These are phyloP conservation scores for Pyrochroa serraticornis DNA, from an alignment of 2,888 invertebrate species.

Conservation along the genomic window DNA sequence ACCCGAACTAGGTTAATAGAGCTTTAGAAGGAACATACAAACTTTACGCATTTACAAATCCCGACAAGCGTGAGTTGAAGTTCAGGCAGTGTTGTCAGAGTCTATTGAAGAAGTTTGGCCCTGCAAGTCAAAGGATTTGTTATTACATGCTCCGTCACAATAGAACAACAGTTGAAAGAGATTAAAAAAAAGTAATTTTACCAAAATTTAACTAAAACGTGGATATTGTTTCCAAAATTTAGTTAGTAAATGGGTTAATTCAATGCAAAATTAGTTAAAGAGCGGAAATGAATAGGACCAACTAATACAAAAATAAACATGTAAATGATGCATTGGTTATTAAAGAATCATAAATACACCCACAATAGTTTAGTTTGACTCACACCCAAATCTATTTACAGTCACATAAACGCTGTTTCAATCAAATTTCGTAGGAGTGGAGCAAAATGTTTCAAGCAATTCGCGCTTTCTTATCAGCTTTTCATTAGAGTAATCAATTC, in stretches of 20 bases:
- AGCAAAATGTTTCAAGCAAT: too few relatives aligned
- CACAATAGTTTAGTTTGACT: constrained; percentile 18
- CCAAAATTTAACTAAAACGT: too few relatives aligned
- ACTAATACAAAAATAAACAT: constrained; percentile 10
- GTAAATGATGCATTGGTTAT: constrained; percentile 15
- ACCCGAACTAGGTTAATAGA: constrained; percentile 22
- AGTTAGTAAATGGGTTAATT: constrained; percentile 3
- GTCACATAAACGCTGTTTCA: constrained; percentile 19
- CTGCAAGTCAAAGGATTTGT: constrained; percentile 40
- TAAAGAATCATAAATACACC: constrained; percentile 24
- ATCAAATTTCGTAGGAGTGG: constrained; percentile 11
- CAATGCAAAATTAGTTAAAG: background rate
- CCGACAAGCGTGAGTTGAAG: constrained; percentile 31
- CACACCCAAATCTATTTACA: constrained; percentile 25
- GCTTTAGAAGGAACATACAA: constrained; percentile 7
- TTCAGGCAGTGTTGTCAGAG: constrained; percentile 39
- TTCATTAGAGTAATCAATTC: too few relatives aligned
- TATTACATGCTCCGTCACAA: constrained; percentile 20
- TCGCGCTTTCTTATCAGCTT: too few relatives aligned
- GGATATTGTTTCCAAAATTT: too few relatives aligned
- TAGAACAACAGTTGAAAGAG: too few relatives aligned
- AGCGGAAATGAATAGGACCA: background rate
- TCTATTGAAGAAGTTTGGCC: constrained; percentile 36
- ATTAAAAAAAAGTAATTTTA: too few relatives aligned
- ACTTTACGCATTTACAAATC: constrained; percentile 25